Conservation (phyloP, 1,140 invertebrate genomes). For the Hesperophylax magnus region DNA sequence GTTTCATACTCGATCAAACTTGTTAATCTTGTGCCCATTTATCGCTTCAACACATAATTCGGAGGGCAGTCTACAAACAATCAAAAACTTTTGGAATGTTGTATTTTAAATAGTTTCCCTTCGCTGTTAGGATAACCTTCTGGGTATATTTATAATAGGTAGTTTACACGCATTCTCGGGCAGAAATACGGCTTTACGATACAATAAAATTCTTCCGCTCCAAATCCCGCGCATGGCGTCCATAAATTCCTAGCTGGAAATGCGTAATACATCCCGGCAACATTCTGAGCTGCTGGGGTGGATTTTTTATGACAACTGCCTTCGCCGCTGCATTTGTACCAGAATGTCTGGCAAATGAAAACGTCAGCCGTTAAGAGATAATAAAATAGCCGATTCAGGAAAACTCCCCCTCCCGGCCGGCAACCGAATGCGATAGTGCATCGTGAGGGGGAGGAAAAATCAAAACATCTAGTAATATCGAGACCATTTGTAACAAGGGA, state of each 20-base stretch:
- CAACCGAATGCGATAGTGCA: conserved; percentile 28
- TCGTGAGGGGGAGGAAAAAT: not conserved
- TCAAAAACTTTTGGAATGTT: too few species aligned
- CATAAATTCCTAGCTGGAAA: conserved; percentile 31
- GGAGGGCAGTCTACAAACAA: too few species aligned
- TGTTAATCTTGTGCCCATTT: too few species aligned
- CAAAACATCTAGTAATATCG: not conserved
- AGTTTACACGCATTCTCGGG: not conserved
- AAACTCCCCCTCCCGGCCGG: conserved; percentile 4
- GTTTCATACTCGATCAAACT: too few species aligned
- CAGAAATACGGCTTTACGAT: conserved; percentile 25
- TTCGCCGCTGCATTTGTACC: conserved; percentile 36
- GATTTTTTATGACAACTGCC: conserved; percentile 37
- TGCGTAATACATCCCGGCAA: conserved; percentile 19
- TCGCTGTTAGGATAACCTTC: too few species aligned
- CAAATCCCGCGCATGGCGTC: conserved; percentile 12
- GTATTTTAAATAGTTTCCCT: too few species aligned
- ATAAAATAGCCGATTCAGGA: conserved; percentile 47
- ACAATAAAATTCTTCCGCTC: conserved; percentile 38
- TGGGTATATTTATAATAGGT: too few species aligned
- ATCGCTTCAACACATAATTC: too few species aligned
- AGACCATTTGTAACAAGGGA: not conserved
- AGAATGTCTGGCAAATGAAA: conserved; percentile 50
- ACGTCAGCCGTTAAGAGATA: conserved; percentile 52
- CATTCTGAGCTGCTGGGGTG: not conserved